Evolutionary conservation across 2,113 vertebrate species (phyloP), one percentile per base, ranked within the genome.

Genomic region (Recurvirostra avosetta): DNA sequence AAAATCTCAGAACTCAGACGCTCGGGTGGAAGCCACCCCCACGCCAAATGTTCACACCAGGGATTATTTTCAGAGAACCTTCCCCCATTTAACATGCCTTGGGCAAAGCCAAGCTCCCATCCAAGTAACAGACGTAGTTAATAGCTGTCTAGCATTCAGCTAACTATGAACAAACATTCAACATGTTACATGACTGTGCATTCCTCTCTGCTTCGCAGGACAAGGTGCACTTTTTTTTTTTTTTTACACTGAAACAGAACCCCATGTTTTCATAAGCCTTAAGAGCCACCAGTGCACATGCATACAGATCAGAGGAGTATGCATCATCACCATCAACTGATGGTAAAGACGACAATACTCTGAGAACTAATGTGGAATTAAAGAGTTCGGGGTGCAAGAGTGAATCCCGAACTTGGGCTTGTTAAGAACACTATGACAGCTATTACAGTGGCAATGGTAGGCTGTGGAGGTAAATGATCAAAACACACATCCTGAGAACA

Each of bases 151-250:
- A 72, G 68, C 77, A 36, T 67, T 53, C 52, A 49, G 63, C 32
- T 32, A 40, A 49, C 41, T 25, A 45, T 0, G 12, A n/a, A 23
- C 32, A 59, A 70, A 34, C 34, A 20, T 17, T 21, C 1, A 1
- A 8, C 6, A 7, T 0, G 0, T 11, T 15, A 15, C 2, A 8
- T 9, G n/a, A 23, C 61, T 29, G 19, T 7, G 13, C 34, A 4
- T 61, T 62, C 43, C 70, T 30, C 49, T 13, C 53, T 32, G 73
- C 50, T 62, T 40, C 15, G 34, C 32, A 17, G 1, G 2, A 5
- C 7, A 4, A 43, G 65, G 38, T 4, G 18, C 43, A 15, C 9
- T 3, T 5, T 8, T n/a, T 61, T 62, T n/a, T 5, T 8, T 32
- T 61, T 62, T n/a, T 29, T 10, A 72, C 58, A 22, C 4, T 13